Base-by-base conservation (phyloP, 2,797 vertebrate species). In the Caiman crocodilus region DNA sequence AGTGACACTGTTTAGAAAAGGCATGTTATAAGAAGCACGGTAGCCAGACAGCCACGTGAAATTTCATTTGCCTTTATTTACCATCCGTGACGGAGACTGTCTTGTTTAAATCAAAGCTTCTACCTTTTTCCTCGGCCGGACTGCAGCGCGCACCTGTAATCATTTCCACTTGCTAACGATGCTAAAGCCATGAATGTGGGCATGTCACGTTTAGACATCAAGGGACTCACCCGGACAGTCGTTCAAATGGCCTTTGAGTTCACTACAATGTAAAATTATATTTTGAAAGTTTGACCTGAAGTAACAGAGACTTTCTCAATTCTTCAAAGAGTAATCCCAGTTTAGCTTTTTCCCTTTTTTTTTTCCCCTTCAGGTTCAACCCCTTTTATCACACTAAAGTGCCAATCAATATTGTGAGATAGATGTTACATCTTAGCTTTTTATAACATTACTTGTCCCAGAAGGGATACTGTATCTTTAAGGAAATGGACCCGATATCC, bases 401-500 rank as follows among this genome's bases (percentile, higher is more conserved):
- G 97, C 97, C 98, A 98, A 98, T 98, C 98, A 98, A 97, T 98
- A 98, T 97, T 91, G 92, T 28, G 91, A 97, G 97, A 98, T 98
- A 97, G 97, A 98, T 98, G 98, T 97, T 97, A 95, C 97, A 97
- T 98, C 98, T 97, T 98, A 97, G 97, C 98, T 97, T 98, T 98
- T 98, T 98, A 98, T 98, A 98, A 98, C 97, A 92, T 97, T 95
- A 96, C 98, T 97, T 59, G 96, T 98, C 98, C 98, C 98, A 98
- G 98, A 98, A 98, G 98, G 97, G 97, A 98, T 97, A 98, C 98
- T 98, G 98, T 98, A 98, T 98, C 98, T 98, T 98, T 98, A 98
- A 98, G 98, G 98, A 98, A 98, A 98, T 98, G 98, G 98, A 98
- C 98, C 97, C 95, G 81, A 97, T 98, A 98, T 98, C 98, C 98